phyloP scores from a whole-genome alignment of 2,888 invertebrate species.

The Orthonevra nobilis region DNA sequence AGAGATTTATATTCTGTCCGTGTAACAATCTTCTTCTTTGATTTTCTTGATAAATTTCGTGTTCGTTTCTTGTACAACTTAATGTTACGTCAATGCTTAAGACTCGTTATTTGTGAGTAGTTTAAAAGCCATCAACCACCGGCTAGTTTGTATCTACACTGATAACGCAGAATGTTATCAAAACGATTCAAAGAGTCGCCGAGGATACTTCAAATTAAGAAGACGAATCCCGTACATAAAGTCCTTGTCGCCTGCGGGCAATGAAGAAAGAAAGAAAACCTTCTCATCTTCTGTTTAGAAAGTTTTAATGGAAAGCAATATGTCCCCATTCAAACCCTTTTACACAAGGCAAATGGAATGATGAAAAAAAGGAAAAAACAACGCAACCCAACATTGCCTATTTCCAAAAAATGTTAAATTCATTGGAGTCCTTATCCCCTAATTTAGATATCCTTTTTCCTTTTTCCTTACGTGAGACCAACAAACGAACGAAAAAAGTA shows the following conservation, averaged over 20 bases:
- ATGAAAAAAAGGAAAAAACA: no score
- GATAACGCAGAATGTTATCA: conserved; percentile 20
- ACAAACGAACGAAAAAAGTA: conserved; percentile 14
- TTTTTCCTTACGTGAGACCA: conserved; percentile 11
- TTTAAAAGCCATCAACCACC: neutral
- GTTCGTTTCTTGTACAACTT: no score
- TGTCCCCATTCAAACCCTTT: conserved; percentile 38
- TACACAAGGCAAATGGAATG: neutral
- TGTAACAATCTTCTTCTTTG: no score
- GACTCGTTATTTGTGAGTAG: neutral
- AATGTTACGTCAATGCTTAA: no score
- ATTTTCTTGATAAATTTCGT: no score
- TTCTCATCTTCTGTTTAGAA: neutral
- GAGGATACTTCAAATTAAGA: conserved; percentile 11
- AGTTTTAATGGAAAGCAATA: conserved; percentile 32
- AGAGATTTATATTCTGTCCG: no score
- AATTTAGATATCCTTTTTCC: conserved; percentile 61
- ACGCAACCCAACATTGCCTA: conserved; percentile 39
- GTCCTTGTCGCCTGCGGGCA: neutral
- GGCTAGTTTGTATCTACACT: conserved; percentile 3
- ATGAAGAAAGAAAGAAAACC: neutral
- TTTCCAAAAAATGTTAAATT: conserved; percentile 55
- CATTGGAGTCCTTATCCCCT: conserved; percentile 61
- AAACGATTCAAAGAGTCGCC: neutral
- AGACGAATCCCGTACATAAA: no score